Base-by-base conservation (phyloP, 2,113 vertebrate genomes). In the Hipposideros armiger region DNA sequence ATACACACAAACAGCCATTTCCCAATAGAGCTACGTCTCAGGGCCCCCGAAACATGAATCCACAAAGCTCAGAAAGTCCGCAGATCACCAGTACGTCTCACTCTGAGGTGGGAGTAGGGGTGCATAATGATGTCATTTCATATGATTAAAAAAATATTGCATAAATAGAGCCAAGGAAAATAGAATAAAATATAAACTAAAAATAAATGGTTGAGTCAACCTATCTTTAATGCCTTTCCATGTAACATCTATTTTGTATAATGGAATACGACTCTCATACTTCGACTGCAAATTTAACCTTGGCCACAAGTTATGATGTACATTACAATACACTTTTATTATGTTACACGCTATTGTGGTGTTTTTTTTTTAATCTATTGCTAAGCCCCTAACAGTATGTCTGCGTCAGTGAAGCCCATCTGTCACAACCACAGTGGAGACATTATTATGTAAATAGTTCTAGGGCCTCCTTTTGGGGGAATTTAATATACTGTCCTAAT, bases 401-500 rank as follows among this genome's bases (percentile, higher is more conserved):
- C 98, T 98, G 98, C 95, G 97, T 98, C 98, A 80, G 98, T 99
- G 98, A 99, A 98, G 98, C 98, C 98, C 98, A 98, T 99, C 98
- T 98, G 98, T 99, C 99, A 99, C 98, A 98, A 98, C 97, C 98
- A 98, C 98, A 97, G 98, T 98, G 98, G 98, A 98, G 98, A 99
- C 98, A 99, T 99, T 99, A 99, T 98, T 99, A 99, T 99, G 98
- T 98, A 99, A 99, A 99, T 99, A 98, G 98, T 97, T 97, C 95
- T 98, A 98, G 98, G 98, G 98, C 98, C 98, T 99, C 98, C 97
- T 98, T 98, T 98, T 97, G 96, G 97, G 97, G 96, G 96, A 98
- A 99, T 98, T 98, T 99, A 99, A 99, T 99, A 99, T 99, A 99
- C 96, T 98, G 97, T 98, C 98, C 98, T 98, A 98, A 99, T 99